These are phyloP conservation scores for Aulostomus chinensis DNA, from an alignment of 2,797 vertebrate species.

Conservation along the genomic window DNA sequence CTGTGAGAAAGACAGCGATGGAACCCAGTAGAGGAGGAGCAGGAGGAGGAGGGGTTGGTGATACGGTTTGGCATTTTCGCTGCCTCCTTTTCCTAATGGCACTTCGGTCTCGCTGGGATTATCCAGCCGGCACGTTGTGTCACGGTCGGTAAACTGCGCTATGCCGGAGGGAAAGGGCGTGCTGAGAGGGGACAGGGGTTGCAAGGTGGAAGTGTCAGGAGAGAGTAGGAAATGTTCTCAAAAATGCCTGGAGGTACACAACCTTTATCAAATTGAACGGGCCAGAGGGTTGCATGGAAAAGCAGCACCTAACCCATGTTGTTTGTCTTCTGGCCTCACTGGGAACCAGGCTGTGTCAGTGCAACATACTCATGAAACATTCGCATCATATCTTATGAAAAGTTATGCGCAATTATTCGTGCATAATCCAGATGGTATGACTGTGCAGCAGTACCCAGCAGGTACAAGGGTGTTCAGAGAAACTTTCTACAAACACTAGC, in stretches of 20 bases:
- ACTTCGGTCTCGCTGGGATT: constrained; percentile 60
- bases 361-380: too few relatives aligned
- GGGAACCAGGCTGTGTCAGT: too few relatives aligned
- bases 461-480: too few relatives aligned
- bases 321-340: constrained; percentile 11
- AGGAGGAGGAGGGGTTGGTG: constrained; percentile 18
- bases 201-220: constrained; percentile 60
- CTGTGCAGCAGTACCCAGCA: too few relatives aligned
- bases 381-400: too few relatives aligned
- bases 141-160: constrained; percentile 66
- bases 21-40: too few relatives aligned
- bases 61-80: constrained; percentile 63
- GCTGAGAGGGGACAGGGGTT: constrained; percentile 48
- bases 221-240: constrained; percentile 46
- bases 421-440: too few relatives aligned
- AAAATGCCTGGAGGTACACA: constrained; percentile 56
- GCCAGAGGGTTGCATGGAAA: constrained; percentile 44
- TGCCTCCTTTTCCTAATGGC: constrained; percentile 60
- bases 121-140: constrained; percentile 56
- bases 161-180: constrained; percentile 42
- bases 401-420: too few relatives aligned
- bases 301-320: constrained; percentile 18
- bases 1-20: constrained; percentile 41
- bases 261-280: constrained; percentile 68
- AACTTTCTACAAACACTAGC: too few relatives aligned